These are phyloP conservation scores for Hecatera dysodea DNA, from an alignment of 2,888 invertebrate genomes.

Conservation along the genomic window DNA sequence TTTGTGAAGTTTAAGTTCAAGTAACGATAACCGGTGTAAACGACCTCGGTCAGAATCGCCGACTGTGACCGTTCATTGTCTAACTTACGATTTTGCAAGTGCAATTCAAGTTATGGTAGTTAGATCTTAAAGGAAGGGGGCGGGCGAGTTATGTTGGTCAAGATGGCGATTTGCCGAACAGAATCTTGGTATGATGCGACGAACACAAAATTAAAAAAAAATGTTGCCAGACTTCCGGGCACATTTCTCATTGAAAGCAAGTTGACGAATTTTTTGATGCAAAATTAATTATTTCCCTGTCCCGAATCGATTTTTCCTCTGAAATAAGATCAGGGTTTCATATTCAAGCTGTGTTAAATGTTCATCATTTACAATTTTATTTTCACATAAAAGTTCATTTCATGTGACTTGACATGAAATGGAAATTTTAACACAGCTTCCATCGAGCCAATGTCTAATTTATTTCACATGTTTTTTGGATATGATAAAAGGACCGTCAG, in stretches of 20 bases:
- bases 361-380: no score
- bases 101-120: conserved; percentile 31
- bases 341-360: no score
- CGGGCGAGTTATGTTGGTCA: background rate
- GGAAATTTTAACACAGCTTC: background rate
- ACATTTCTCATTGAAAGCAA: no score
- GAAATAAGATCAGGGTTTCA: no score
- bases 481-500: background rate
- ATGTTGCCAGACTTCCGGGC: no score
- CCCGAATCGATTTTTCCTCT: no score
- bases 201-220: background rate
- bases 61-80: conserved; percentile 66
- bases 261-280: no score
- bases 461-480: background rate
- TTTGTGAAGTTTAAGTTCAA: conserved; percentile 60
- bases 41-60: conserved; percentile 52
- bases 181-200: background rate
- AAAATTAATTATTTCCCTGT: no score
- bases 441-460: background rate
- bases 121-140: conserved; percentile 5
- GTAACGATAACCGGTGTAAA: conserved; percentile 56
- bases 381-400: no score
- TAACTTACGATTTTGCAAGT: conserved; percentile 54
- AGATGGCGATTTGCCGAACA: background rate
- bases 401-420: no score